Evolutionary conservation across 2,888 invertebrate genomes (phyloP).

Genomic region (Diabrotica balteata): DNA sequence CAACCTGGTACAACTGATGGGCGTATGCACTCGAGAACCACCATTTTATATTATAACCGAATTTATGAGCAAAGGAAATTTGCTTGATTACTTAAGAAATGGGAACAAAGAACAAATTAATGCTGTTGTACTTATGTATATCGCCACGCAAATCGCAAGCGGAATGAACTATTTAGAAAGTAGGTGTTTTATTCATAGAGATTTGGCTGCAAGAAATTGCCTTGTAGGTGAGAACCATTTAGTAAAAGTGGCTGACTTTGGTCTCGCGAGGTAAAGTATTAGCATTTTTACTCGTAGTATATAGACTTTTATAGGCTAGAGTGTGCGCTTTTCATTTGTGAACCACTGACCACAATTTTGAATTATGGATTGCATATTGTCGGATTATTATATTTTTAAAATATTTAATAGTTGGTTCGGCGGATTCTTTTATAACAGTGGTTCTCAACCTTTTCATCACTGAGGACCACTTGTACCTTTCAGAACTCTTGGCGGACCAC

Average conservation of each 20-base stretch:
- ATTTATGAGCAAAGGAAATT: constrained; percentile 98
- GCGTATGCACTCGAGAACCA: constrained; percentile 97
- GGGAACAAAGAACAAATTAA: constrained; percentile 87
- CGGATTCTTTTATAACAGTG: too few relatives aligned
- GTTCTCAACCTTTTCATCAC: too few relatives aligned
- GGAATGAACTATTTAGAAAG: constrained; percentile 99
- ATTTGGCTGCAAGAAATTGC: constrained; percentile 98
- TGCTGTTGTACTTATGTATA: constrained; percentile 96
- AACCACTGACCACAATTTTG: too few relatives aligned
- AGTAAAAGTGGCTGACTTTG: constrained; percentile 99
- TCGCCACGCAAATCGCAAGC: constrained; percentile 99
- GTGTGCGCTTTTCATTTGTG: too few relatives aligned
- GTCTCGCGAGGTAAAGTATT: constrained; percentile 72
- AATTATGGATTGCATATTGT: too few relatives aligned
- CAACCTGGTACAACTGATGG: constrained; percentile 96
- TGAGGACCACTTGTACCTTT: too few relatives aligned
- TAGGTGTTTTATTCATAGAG: constrained; percentile 94
- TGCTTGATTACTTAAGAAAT: constrained; percentile 92
- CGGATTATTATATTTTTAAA: too few relatives aligned
- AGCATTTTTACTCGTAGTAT: too few relatives aligned
- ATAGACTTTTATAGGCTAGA: too few relatives aligned
- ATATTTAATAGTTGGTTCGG: too few relatives aligned
- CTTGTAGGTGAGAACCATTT: constrained; percentile 96
- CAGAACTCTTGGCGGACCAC: too few relatives aligned
- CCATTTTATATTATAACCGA: constrained; percentile 99